Evolutionary conservation across 2,888 invertebrate genomes (phyloP), one percentile per base, ranked within the genome.

Genomic region (Neocrepidodera transversa): DNA sequence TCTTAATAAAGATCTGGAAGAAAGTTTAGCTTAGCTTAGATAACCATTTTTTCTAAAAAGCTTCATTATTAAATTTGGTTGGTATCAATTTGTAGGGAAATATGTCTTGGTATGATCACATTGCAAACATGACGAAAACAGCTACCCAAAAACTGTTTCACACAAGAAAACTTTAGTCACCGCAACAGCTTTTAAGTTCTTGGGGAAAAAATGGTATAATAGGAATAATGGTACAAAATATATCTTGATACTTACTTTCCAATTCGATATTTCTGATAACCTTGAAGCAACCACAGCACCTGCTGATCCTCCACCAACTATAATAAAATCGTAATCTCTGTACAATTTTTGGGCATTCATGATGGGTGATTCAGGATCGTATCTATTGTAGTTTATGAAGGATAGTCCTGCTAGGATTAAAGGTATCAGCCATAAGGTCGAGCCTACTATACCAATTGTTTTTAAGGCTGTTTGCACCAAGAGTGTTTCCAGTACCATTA

Each of bases 261-360:
- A 93, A 38, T 85, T 82, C 3, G 86, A 83, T 36, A 91, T 81
- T 78, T 93, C 93, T 11, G 89, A 89, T 42, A 93, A 79, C 13
- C 95, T 68, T 1, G 77, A 73, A 6, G 95, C 93, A 1, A 95
- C 86, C 1, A 95, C 95, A 0, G 94, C 93, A 0, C 95, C 95
- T 0, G 95, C 95, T 0, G 93, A 93, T 0, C 95, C 95, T 1
- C 90, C 93, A 2, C 94, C 94, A 2, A 94, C 83, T 1, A 93
- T 84, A 18, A 94, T 83, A 73, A 93, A 93, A 75, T 94, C 94
- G 75, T 94, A 93, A 73, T 92, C 91, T 42, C 66, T 69, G 51
- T 72, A 69, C 4, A 89, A 80, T 18, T 86, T 86, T 60, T 87
- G 85, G 63, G 85, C 87, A 71, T 93, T 88, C 61, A 87, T 81